Percentiles rank a stretch among this genome's conserved stretches.
Conservation (phyloP, 2,797 vertebrate species). For the Premnoplex brunnescens region DNA sequence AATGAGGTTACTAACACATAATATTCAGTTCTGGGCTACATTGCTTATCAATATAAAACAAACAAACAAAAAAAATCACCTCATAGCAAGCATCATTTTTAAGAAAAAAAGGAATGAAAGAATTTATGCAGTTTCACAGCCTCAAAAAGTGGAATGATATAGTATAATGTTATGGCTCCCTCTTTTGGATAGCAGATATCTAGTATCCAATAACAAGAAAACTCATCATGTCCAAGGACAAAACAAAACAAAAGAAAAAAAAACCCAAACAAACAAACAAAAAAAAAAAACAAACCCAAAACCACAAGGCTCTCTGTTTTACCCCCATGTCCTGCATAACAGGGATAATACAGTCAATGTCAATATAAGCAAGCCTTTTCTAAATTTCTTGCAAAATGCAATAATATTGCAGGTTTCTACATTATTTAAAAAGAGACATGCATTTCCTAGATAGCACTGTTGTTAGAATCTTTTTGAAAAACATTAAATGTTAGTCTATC, state of each 20-base stretch:
- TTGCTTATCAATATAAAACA: not conserved
- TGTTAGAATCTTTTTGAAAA: not conserved
- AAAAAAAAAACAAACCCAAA: not conserved
- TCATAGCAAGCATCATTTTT: not conserved
- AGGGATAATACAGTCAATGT: not conserved
- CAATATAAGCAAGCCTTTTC: not conserved
- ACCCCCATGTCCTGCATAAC: not conserved
- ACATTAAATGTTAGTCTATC: not conserved
- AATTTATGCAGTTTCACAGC: not conserved
- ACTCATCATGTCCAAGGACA: not conserved
- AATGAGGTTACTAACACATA: not conserved
- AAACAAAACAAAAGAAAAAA: not conserved
- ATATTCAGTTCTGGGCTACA: not conserved
- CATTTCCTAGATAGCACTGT: not conserved
- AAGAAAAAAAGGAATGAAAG: not conserved
- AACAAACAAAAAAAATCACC: not conserved
- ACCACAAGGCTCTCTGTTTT: not conserved
- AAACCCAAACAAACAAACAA: not conserved
- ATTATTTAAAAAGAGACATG: not conserved
- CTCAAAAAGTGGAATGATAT: not conserved
- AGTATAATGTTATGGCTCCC: constrained; percentile 71
- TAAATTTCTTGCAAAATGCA: not conserved
- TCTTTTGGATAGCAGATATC: constrained; percentile 70
- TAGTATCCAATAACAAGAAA: constrained; percentile 7
- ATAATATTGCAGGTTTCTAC: not conserved